Evolutionary conservation across 2,113 vertebrate genomes (phyloP).

Genomic region (Proteles cristata): DNA sequence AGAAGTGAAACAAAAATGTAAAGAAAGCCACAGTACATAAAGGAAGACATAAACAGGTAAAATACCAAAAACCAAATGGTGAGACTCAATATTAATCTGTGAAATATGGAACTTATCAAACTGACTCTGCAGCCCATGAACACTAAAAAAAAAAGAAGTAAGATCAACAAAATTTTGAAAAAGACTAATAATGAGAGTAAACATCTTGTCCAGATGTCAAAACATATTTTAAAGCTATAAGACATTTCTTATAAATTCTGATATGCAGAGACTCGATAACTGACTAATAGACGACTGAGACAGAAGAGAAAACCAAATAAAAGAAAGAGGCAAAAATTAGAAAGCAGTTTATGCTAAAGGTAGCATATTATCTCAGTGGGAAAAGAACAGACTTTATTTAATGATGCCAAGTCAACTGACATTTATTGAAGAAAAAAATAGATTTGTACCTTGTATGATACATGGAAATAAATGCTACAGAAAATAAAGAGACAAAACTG

Average conservation of each 20-base stretch:
- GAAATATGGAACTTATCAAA: neutral
- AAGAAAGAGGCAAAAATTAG: neutral
- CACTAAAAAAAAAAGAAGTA: neutral
- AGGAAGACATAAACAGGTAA: neutral
- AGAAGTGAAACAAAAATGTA: neutral
- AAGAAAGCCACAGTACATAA: neutral
- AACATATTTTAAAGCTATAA: constrained; percentile 13
- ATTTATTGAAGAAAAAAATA: constrained; percentile 44
- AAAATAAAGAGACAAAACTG: neutral
- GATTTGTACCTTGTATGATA: neutral
- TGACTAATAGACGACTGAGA: neutral
- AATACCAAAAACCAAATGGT: neutral
- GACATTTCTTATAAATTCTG: neutral
- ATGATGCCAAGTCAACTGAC: constrained; percentile 2
- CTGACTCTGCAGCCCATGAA: neutral
- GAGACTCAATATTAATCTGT: neutral
- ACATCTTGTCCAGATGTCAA: neutral
- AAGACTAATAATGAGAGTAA: neutral
- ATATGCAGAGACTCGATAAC: neutral
- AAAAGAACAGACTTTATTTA: constrained; percentile 3
- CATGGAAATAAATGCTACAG: constrained; percentile 44
- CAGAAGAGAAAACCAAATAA: neutral
- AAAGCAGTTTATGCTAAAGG: constrained; percentile 4
- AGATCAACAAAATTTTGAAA: constrained; percentile 9
- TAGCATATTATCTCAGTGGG: neutral